Percentiles rank a stretch among this genome's conserved stretches.
These are phyloP conservation scores for Acropora tenuis DNA, from an alignment of 64 coral and sea anemone genomes.

Conservation along the genomic window DNA sequence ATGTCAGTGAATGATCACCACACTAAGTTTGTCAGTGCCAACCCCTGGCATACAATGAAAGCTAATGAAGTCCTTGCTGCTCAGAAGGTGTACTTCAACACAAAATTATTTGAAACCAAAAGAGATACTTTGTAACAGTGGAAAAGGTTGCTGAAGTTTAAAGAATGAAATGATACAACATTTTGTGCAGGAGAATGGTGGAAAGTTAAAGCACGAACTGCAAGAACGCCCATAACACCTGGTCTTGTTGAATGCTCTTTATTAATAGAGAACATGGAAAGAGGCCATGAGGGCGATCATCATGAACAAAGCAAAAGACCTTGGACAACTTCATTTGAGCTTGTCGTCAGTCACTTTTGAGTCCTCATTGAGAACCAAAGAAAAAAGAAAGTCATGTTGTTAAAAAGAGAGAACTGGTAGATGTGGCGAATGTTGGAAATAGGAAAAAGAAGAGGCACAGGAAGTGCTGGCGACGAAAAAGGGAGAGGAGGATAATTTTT, in stretches of 20 bases:
- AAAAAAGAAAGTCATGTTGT: too few relatives aligned
- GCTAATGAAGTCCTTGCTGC: background rate
- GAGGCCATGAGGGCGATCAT: constrained; percentile 10
- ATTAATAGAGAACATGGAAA: constrained; percentile 12
- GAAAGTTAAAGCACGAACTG: background rate
- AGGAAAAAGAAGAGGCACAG: too few relatives aligned
- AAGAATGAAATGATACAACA: background rate
- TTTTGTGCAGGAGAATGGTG: background rate
- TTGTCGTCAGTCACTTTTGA: background rate
- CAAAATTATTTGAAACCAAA: constrained; percentile 1
- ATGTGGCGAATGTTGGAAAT: too few relatives aligned
- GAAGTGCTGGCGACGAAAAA: too few relatives aligned
- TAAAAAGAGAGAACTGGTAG: too few relatives aligned
- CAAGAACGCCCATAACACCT: constrained; percentile 5
- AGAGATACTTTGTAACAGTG: background rate
- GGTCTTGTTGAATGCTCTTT: background rate
- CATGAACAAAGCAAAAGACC: background rate
- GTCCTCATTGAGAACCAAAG: too few relatives aligned
- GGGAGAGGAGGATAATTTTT: too few relatives aligned
- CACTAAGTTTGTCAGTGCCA: background rate
- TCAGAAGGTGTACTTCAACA: background rate
- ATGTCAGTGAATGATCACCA: background rate
- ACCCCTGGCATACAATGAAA: background rate
- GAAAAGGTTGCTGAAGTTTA: background rate
- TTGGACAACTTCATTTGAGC: background rate